Percentiles rank a stretch among this genome's conserved stretches.
Evolutionary conservation across 2,888 invertebrate species (phyloP).

Genomic region (Plagiodera versicolora): DNA sequence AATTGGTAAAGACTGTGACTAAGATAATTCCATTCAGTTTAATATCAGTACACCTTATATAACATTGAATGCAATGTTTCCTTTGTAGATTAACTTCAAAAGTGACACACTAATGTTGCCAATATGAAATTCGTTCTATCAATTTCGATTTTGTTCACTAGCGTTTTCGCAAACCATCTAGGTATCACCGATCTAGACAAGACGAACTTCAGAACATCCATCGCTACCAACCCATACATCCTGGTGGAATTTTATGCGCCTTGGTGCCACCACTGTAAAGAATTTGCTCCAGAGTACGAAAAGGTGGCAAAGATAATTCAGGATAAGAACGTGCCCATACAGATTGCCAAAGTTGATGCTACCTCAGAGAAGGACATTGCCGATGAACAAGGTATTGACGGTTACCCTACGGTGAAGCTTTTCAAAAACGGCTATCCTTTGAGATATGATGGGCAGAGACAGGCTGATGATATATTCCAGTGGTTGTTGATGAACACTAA

Average conservation of each 20-base stretch:
- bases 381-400: constrained; percentile 62
- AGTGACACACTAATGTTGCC: not conserved
- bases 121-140: not conserved
- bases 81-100: not conserved
- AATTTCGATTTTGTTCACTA: not conserved
- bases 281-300: constrained; percentile 83
- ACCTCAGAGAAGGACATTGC: constrained; percentile 62
- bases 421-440: constrained; percentile 59
- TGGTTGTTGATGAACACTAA: not conserved
- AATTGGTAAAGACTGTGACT: too few species aligned
- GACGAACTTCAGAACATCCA: constrained; percentile 16
- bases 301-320: constrained; percentile 75
- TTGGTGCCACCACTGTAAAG: constrained; percentile 91
- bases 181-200: constrained; percentile 20
- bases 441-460: constrained; percentile 63
- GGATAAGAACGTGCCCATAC: constrained; percentile 53
- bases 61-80: not conserved
- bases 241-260: constrained; percentile 76
- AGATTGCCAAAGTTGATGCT: constrained; percentile 67
- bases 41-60: not conserved
- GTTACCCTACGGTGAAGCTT: constrained; percentile 70
- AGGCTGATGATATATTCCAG: constrained; percentile 52
- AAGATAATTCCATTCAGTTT: too few species aligned
- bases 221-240: constrained; percentile 14
- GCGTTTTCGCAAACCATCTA: not conserved